Percentiles rank a stretch among this genome's conserved stretches.
phyloP scores from a whole-genome alignment of 2,797 vertebrate genomes.

The Coregonus ussuriensis region DNA sequence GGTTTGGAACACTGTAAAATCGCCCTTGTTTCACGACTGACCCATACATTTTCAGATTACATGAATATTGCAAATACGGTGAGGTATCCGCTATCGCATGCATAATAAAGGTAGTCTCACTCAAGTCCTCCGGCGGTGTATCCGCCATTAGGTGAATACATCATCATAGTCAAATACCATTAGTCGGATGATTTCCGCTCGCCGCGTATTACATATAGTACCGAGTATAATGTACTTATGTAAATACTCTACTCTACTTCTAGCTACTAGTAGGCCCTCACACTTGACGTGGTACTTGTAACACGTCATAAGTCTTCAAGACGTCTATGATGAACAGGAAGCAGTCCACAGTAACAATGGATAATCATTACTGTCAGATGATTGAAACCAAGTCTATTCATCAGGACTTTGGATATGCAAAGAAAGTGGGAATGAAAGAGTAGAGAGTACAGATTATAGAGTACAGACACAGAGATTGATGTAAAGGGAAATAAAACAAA shows the following conservation, averaged over 20 bases:
- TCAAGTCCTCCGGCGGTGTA: conserved; percentile 41
- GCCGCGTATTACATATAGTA: too few relatives aligned
- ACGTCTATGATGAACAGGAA: background rate
- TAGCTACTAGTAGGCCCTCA: too few relatives aligned
- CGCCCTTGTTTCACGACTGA: conserved; percentile 56
- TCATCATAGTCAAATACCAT: conserved; percentile 22
- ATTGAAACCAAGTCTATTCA: conserved; percentile 14
- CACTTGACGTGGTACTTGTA: too few relatives aligned
- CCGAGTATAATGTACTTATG: too few relatives aligned
- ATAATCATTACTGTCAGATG: background rate
- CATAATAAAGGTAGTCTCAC: conserved; percentile 46
- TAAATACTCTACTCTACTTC: too few relatives aligned
- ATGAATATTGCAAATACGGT: conserved; percentile 59
- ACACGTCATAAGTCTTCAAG: too few relatives aligned
- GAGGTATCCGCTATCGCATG: conserved; percentile 40
- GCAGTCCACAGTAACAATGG: background rate
- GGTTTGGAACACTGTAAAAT: conserved; percentile 61
- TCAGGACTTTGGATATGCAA: background rate
- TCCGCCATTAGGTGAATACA: conserved; percentile 36
- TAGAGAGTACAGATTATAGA: too few relatives aligned
- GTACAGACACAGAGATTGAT: too few relatives aligned
- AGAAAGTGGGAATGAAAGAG: too few relatives aligned
- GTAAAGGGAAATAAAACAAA: too few relatives aligned
- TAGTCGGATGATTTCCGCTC: background rate
- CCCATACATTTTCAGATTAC: conserved; percentile 52